Base-by-base conservation (phyloP, 2,888 invertebrate species). In the Chrysomela aeneicollis region DNA sequence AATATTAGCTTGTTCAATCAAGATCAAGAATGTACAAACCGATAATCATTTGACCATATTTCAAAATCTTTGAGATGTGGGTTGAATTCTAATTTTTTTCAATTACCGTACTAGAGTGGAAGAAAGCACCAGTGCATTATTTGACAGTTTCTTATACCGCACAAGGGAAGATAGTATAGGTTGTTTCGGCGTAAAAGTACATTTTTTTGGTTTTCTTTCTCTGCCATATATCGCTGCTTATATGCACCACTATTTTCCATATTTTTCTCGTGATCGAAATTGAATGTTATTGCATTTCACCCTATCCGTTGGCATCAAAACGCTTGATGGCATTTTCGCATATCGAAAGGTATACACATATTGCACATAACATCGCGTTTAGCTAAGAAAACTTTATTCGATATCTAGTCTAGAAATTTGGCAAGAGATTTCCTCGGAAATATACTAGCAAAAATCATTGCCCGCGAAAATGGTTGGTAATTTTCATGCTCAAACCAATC, bases 181-280 rank as follows among this genome's bases (percentile, higher is more conserved):
- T n/a, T n/a, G n/a, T n/a, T n/a, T n/a, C n/a, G n/a, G n/a, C n/a
- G n/a, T n/a, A n/a, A n/a, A n/a, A n/a, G n/a, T 26, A 5, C 4
- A 26, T 26, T 26, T 6, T 26, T 6, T 26, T 26, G 26, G 26
- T 26, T 26, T 26, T 26, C 26, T 26, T 26, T 26, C 26, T 6
- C 3, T 26, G 26, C 26, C 26, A 26, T 26, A 26, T 26, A 26
- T 26, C 26, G 6, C 26, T n/a, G n/a, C n/a, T n/a, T n/a, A 35
- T 35, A 32, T 32, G 53, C 35, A 30, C 8, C 9, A 32, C 30
- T 32, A 35, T 53, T 53, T 37, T 35, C 19, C 32, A 32, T 54
- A 57, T 62, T 18, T 60, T 60, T 46, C 60, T 54, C 55, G 21
- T 50, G 60, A 64, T 60, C 60, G 60, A 60, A 19, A 42, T 60